These are phyloP conservation scores for Cyprinodon tularosa DNA, from an alignment of 2,113 vertebrate genomes.

Conservation along the genomic window DNA sequence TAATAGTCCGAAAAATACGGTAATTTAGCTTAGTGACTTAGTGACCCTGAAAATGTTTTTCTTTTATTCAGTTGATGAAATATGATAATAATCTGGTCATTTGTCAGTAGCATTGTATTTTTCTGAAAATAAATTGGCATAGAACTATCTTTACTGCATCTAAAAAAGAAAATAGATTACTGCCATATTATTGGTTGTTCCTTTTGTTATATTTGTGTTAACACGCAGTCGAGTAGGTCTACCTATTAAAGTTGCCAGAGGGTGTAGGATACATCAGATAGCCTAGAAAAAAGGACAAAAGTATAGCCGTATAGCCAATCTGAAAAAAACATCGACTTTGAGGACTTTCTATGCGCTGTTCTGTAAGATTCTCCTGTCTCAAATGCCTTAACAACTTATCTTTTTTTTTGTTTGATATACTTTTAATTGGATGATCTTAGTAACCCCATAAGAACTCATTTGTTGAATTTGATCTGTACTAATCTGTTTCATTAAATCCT, in stretches of 20 bases:
- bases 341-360: background rate
- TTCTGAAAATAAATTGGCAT: too few species aligned
- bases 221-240: background rate
- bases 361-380: background rate
- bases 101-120: too few species aligned
- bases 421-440: conserved; percentile 40
- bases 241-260: background rate
- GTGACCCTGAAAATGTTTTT: too few species aligned
- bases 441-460: conserved; percentile 20
- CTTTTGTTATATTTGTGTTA: background rate
- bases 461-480: conserved; percentile 30
- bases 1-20: too few species aligned
- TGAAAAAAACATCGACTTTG: too few species aligned
- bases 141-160: background rate
- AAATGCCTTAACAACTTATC: background rate
- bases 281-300: background rate
- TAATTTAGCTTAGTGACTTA: too few species aligned
- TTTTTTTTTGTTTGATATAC: background rate
- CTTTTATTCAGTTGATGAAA: too few species aligned
- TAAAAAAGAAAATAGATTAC: background rate
- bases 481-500: conserved; percentile 29
- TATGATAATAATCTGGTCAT: too few species aligned
- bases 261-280: background rate
- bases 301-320: too few species aligned
- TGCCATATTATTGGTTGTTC: background rate